A percentile compares a stretch with the other conserved stretches of the same genome.
Evolutionary conservation across 1,140 invertebrate genomes (phyloP).

Genomic region (Drosophila willistoni): DNA sequence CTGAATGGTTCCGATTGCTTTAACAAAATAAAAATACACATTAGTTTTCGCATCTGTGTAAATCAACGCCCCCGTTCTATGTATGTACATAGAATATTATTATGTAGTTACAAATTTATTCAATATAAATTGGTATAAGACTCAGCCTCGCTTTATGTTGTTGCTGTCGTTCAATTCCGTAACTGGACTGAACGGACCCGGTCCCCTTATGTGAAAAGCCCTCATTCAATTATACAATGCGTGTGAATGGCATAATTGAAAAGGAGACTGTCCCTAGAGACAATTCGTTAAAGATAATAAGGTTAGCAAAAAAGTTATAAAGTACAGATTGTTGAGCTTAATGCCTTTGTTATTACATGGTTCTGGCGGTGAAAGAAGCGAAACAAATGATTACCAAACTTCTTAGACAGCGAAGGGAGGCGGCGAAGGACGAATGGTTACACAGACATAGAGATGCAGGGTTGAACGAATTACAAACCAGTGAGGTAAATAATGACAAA

Average conservation of each 20-base stretch:
- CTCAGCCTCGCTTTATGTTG: neutral
- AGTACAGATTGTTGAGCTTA: slow-evolving; percentile 71
- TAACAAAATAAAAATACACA: slow-evolving; percentile 4
- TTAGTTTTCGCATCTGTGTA: slow-evolving; percentile 12
- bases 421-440: neutral
- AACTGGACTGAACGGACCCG: neutral
- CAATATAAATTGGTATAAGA: slow-evolving; percentile 30
- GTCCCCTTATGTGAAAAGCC: slow-evolving; percentile 31
- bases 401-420: slow-evolving; percentile 25
- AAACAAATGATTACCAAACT: slow-evolving; percentile 68
- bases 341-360: slow-evolving; percentile 54
- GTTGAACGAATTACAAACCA: slow-evolving; percentile 78
- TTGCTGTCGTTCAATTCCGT: neutral
- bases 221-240: slow-evolving; percentile 77
- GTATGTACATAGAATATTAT: slow-evolving; percentile 10
- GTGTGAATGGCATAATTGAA: slow-evolving; percentile 77
- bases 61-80: slow-evolving; percentile 5
- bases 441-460: slow-evolving; percentile 38
- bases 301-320: slow-evolving; percentile 69
- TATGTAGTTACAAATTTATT: slow-evolving; percentile 42
- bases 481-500: slow-evolving; percentile 80
- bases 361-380: slow-evolving; percentile 38
- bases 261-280: slow-evolving; percentile 71
- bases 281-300: slow-evolving; percentile 80
- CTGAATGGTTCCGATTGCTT: neutral